These are phyloP conservation scores for Setipinna tenuifilis DNA, from an alignment of 2,797 vertebrate species.

Conservation along the genomic window DNA sequence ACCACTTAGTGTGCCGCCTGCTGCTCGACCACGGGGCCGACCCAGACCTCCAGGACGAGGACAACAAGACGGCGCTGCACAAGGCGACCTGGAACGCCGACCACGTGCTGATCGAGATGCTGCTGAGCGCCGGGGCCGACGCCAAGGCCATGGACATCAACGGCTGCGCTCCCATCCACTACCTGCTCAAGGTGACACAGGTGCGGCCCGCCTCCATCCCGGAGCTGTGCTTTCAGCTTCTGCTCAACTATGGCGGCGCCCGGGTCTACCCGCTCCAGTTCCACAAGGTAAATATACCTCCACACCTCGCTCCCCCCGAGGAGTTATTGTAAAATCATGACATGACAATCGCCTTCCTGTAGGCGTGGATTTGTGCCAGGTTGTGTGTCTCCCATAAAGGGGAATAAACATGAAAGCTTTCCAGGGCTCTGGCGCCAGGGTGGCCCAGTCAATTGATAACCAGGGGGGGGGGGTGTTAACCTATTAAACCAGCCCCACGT, in stretches of 20 bases:
- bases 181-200: slow-evolving; percentile 87
- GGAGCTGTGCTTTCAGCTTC: slow-evolving; percentile 89
- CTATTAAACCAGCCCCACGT: too few species aligned
- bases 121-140: slow-evolving; percentile 88
- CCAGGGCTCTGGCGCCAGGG: too few species aligned
- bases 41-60: slow-evolving; percentile 84
- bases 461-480: too few species aligned
- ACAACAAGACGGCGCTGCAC: slow-evolving; percentile 91
- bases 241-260: slow-evolving; percentile 88
- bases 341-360: neutral
- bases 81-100: slow-evolving; percentile 98
- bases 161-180: slow-evolving; percentile 90
- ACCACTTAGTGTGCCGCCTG: slow-evolving; percentile 87
- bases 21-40: slow-evolving; percentile 87
- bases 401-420: too few species aligned
- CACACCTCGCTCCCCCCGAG: too few species aligned
- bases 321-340: neutral
- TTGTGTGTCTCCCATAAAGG: neutral
- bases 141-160: slow-evolving; percentile 90
- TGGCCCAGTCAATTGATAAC: too few species aligned
- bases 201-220: slow-evolving; percentile 81
- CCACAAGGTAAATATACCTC: slow-evolving; percentile 84
- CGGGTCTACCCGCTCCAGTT: slow-evolving; percentile 93
- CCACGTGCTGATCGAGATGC: slow-evolving; percentile 86
- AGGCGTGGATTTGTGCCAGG: neutral